Conservation (phyloP, 2,113 vertebrate species). For the Xyliphius kryptos region DNA sequence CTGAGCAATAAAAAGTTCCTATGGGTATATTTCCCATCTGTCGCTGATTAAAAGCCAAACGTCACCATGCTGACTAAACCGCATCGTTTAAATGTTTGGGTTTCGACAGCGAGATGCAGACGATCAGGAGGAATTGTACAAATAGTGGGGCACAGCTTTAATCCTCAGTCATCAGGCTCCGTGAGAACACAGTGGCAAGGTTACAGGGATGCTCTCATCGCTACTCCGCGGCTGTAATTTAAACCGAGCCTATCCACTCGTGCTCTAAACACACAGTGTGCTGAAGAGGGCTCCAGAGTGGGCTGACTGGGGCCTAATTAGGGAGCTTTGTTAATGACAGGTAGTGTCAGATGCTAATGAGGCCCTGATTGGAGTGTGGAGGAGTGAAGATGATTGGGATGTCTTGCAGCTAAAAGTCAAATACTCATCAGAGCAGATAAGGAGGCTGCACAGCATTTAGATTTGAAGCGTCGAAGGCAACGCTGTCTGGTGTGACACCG, state of each 20-base stretch:
- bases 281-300: conserved; percentile 45
- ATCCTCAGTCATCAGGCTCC: conserved; percentile 29
- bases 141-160: conserved; percentile 17
- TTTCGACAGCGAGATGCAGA: conserved; percentile 19
- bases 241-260: conserved; percentile 35
- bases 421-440: conserved; percentile 45
- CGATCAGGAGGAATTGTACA: conserved; percentile 18
- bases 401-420: conserved; percentile 48
- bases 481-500: conserved; percentile 2
- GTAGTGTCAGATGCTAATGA: conserved; percentile 53
- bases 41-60: too few relatives aligned
- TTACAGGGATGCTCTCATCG: conserved; percentile 28
- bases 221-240: conserved; percentile 31
- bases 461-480: conserved; percentile 19
- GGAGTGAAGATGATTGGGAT: conserved; percentile 47
- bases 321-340: conserved; percentile 49
- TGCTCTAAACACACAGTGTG: conserved; percentile 39
- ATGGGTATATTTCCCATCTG: background rate
- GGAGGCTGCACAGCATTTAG: conserved; percentile 33
- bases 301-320: conserved; percentile 54
- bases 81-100: too few relatives aligned
- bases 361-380: conserved; percentile 50
- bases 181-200: conserved; percentile 23
- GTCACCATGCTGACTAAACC: background rate
- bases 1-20: too few relatives aligned